Percentiles rank a stretch among this genome's conserved stretches.
phyloP scores from a whole-genome alignment of 2,797 vertebrate genomes.

The Kryptolebias ocellatus region DNA sequence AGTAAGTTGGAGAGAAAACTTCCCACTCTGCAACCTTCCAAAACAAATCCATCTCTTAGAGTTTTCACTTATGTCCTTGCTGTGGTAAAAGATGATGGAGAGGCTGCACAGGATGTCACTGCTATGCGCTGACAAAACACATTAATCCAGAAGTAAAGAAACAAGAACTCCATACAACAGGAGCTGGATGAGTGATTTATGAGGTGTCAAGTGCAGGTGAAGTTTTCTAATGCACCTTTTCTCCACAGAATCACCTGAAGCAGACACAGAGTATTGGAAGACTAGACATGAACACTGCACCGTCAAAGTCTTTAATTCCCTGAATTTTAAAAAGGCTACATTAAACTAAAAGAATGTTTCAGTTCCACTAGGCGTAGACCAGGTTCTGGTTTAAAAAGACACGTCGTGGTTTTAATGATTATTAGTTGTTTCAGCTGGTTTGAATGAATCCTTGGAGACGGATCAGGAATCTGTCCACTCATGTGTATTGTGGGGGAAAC shows the following conservation, averaged over 20 bases:
- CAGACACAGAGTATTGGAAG: not conserved
- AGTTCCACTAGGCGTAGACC: too few relatives aligned
- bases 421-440: too few relatives aligned
- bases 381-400: too few relatives aligned
- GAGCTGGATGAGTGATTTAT: not conserved
- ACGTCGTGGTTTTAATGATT: too few relatives aligned
- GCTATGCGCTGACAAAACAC: not conserved
- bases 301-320: too few relatives aligned
- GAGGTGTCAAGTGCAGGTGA: not conserved
- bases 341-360: too few relatives aligned
- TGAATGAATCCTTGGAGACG: too few relatives aligned
- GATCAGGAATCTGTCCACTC: too few relatives aligned
- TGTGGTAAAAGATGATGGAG: slow-evolving; percentile 3
- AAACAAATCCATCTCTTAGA: not conserved
- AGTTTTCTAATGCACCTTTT: not conserved
- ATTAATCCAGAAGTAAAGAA: slow-evolving; percentile 7
- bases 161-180: slow-evolving; percentile 3
- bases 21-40: not conserved
- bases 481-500: too few relatives aligned
- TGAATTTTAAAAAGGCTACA: too few relatives aligned
- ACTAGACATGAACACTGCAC: not conserved
- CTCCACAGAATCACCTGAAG: not conserved
- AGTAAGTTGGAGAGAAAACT: slow-evolving; percentile 8
- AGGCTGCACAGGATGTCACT: not conserved
- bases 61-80: not conserved